Evolutionary conservation across 2,888 invertebrate genomes (phyloP).

Genomic region (Oscheius sp.): DNA sequence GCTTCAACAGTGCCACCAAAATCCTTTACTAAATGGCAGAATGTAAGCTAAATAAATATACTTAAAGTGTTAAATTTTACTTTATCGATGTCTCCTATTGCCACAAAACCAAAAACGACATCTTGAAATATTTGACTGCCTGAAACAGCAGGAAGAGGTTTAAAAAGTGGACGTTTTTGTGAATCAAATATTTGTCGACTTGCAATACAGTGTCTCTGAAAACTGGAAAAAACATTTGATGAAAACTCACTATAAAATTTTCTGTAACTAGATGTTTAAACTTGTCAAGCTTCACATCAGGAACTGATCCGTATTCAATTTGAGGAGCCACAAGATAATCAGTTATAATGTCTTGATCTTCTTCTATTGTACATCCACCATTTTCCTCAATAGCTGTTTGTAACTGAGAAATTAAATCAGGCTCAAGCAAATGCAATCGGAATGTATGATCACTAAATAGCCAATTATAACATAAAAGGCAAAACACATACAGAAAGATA

Average conservation of each 20-base stretch:
- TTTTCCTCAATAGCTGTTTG: neutral
- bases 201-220: conserved; percentile 14
- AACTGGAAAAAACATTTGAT: neutral
- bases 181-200: neutral
- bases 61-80: neutral
- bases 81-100: conserved; percentile 6
- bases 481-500: neutral
- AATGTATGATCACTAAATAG: neutral
- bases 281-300: neutral
- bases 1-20: conserved; percentile 16
- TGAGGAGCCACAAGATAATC: conserved; percentile 12
- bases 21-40: neutral
- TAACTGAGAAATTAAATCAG: neutral
- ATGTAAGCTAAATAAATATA: neutral
- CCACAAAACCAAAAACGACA: conserved; percentile 15
- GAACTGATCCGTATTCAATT: conserved; percentile 7
- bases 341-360: neutral
- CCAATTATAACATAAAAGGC: neutral
- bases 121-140: conserved; percentile 3
- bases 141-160: conserved; percentile 12
- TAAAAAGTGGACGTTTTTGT: neutral
- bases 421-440: neutral
- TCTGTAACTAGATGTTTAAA: conserved; percentile 15
- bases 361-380: neutral
- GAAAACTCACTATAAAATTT: conserved; percentile 4